phyloP scores from a whole-genome alignment of 2,888 invertebrate genomes.

The Acleris laterana region DNA sequence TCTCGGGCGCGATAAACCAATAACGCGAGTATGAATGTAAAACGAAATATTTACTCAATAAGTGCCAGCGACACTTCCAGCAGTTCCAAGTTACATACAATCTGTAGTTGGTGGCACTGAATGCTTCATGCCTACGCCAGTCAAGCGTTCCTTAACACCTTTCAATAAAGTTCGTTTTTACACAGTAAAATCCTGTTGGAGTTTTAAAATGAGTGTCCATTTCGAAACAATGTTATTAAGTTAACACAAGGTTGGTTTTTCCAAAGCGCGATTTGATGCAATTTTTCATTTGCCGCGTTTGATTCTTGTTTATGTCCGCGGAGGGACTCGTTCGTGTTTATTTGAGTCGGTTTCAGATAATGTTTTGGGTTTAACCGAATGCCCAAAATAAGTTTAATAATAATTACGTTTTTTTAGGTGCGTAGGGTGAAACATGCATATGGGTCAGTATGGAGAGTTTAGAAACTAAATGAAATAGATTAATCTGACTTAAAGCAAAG shows the following conservation, averaged over 20 bases:
- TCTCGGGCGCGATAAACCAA: conserved; percentile 29
- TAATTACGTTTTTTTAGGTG: too few species aligned
- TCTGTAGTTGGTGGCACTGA: too few species aligned
- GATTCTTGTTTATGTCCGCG: conserved; percentile 29
- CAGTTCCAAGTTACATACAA: too few species aligned
- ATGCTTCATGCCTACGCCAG: too few species aligned
- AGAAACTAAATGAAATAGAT: too few species aligned
- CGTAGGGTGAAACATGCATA: too few species aligned
- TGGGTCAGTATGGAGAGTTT: too few species aligned
- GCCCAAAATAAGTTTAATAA: too few species aligned
- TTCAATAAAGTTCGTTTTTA: neutral
- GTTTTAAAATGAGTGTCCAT: neutral
- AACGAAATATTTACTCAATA: neutral
- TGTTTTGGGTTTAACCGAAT: too few species aligned
- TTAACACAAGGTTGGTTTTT: conserved; percentile 1
- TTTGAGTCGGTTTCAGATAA: neutral
- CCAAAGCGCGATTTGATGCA: conserved; percentile 8
- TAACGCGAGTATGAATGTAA: conserved; percentile 32
- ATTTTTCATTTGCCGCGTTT: conserved; percentile 23
- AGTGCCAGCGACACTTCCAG: neutral
- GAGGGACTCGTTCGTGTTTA: conserved; percentile 15
- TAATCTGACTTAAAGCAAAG: too few species aligned
- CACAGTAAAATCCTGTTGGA: neutral
- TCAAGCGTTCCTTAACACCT: neutral
- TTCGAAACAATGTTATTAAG: neutral